A percentile compares a stretch with the other conserved stretches of the same genome.
Evolutionary conservation across 2,888 invertebrate species (phyloP).

Genomic region (Drosophila paranaensis): DNA sequence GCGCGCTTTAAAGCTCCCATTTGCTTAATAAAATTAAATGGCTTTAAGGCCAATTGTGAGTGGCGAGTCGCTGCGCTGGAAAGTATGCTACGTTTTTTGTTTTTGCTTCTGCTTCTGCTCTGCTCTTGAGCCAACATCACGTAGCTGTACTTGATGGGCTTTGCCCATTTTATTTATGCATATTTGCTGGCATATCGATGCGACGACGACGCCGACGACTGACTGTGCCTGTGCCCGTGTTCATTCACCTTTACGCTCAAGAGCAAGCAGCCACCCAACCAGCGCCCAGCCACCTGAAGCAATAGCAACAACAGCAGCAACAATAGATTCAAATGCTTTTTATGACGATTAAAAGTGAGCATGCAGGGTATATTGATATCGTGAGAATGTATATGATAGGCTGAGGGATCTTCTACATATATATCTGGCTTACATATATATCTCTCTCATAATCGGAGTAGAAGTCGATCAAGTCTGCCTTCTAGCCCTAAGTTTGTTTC

Average conservation of each 20-base stretch:
- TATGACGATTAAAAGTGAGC: not conserved
- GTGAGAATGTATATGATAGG: not conserved
- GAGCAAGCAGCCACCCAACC: conserved; percentile 27
- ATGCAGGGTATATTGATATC: not conserved
- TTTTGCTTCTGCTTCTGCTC: not conserved
- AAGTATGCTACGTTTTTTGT: conserved; percentile 42
- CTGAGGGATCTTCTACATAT: not conserved
- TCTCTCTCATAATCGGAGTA: no score
- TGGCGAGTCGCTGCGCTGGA: conserved; percentile 23
- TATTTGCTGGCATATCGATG: conserved; percentile 65
- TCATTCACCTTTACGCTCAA: conserved; percentile 74
- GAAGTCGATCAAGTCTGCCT: no score
- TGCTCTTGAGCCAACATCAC: conserved; percentile 33
- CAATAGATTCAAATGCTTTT: conserved; percentile 45
- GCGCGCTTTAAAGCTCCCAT: conserved; percentile 43
- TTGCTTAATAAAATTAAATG: conserved; percentile 72
- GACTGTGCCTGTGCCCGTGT: conserved; percentile 29
- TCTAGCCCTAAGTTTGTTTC: no score
- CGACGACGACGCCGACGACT: conserved; percentile 7
- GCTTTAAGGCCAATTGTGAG: conserved; percentile 60
- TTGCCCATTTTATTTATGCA: conserved; percentile 57
- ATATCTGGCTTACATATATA: no score
- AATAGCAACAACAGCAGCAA: conserved; percentile 20
- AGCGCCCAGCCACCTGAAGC: not conserved
- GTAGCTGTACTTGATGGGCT: conserved; percentile 52